These are phyloP conservation scores for Mionectes olivaceus DNA, from an alignment of 2,797 vertebrate species.

Conservation along the genomic window DNA sequence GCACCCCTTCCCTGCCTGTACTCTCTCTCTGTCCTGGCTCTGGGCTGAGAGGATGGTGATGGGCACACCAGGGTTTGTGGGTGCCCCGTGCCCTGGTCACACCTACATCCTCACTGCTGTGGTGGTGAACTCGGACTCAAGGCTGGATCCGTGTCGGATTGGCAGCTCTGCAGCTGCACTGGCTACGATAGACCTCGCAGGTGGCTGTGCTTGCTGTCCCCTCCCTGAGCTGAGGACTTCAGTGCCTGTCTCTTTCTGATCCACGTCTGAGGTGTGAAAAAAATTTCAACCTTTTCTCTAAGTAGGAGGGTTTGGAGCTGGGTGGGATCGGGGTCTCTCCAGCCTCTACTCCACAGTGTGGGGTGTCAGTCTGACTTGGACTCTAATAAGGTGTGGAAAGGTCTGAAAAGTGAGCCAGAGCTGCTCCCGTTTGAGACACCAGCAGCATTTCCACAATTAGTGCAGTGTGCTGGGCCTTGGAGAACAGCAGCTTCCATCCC, in stretches of 20 bases:
- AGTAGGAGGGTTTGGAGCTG: not conserved
- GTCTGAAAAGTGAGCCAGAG: not conserved
- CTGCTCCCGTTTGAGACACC: not conserved
- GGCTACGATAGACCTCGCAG: fast-evolving
- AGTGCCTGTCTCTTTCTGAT: fast-evolving
- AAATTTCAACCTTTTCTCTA: not conserved
- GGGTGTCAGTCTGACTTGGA: not conserved
- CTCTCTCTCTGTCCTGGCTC: no score
- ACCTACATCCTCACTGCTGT: fast-evolving
- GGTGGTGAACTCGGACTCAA: fast-evolving
- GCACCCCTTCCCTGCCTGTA: not conserved
- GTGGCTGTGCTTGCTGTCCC: not conserved
- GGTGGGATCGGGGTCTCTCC: not conserved
- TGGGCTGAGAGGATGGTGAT: not conserved
- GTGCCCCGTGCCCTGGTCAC: fast-evolving
- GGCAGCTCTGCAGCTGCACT: not conserved
- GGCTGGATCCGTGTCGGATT: not conserved
- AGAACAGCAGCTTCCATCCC: no score
- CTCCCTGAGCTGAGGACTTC: not conserved
- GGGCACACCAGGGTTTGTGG: not conserved
- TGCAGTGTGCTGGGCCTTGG: not conserved
- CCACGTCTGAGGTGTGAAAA: fast-evolving
- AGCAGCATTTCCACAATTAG: not conserved
- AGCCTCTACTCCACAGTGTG: not conserved
- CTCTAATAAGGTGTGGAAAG: not conserved